Evolutionary conservation across 2,113 vertebrate species (phyloP).

Genomic region (Phyllostomus discolor): DNA sequence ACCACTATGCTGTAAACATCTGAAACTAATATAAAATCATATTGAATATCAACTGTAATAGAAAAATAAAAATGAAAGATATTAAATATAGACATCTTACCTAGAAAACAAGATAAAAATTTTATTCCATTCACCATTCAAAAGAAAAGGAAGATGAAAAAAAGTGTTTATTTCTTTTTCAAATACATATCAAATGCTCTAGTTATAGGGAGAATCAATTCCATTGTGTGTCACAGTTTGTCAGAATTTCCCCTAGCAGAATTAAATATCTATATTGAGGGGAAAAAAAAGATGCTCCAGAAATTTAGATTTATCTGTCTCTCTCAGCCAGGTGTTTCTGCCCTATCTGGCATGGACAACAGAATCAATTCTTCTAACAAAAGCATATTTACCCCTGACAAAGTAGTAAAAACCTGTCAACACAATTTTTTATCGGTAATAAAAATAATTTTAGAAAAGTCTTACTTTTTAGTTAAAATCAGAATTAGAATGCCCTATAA

Average conservation of each 20-base stretch:
- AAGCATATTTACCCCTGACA: background rate
- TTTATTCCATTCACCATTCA: background rate
- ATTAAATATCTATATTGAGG: slow-evolving; percentile 65
- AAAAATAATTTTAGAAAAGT: slow-evolving; percentile 14
- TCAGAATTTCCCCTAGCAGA: slow-evolving; percentile 47
- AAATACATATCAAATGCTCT: background rate
- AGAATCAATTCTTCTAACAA: slow-evolving; percentile 22
- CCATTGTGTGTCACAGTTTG: slow-evolving; percentile 30
- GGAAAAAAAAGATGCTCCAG: background rate
- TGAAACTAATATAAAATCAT: background rate
- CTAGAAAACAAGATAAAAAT: background rate
- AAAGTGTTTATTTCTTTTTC: background rate
- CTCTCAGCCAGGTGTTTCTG: background rate
- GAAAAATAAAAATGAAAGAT: background rate
- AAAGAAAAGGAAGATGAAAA: background rate
- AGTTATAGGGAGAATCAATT: slow-evolving; percentile 46
- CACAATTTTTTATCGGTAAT: slow-evolving; percentile 9
- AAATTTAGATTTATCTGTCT: slow-evolving; percentile 47
- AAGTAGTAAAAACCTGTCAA: background rate
- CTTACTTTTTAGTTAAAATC: slow-evolving; percentile 29
- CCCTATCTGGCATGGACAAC: background rate
- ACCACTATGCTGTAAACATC: background rate
- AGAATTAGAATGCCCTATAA: slow-evolving; percentile 39
- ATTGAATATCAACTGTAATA: background rate
- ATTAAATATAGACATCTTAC: background rate